Conservation (phyloP, 2,113 vertebrate genomes). For the Sterrhoptilus dennistouni region DNA sequence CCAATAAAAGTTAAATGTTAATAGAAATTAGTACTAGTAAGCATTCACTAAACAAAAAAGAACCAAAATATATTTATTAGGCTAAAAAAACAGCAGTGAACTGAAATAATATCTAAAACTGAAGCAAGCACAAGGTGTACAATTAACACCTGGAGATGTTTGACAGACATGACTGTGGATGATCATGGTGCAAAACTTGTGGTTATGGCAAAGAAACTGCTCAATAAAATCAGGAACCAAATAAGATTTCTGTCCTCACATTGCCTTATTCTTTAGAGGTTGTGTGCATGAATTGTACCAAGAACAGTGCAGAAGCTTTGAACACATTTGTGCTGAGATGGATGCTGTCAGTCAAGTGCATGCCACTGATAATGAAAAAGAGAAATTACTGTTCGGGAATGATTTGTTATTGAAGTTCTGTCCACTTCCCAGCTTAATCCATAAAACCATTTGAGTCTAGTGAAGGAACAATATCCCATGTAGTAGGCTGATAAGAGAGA, state of each 20-base stretch:
- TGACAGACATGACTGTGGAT: not conserved
- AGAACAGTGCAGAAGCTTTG: not conserved
- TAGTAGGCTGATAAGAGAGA: conserved; percentile 43
- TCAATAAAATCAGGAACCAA: conserved; percentile 42
- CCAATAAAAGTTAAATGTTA: not conserved
- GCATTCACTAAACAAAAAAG: not conserved
- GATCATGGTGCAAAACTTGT: not conserved
- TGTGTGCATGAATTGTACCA: not conserved
- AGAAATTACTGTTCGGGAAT: conserved; percentile 59
- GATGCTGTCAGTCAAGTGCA: conserved; percentile 57
- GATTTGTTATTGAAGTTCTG: conserved; percentile 70
- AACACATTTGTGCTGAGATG: not conserved
- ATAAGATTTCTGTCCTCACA: conserved; percentile 8
- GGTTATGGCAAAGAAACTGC: not conserved
- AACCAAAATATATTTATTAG: not conserved
- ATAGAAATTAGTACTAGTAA: not conserved
- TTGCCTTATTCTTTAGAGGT: conserved; percentile 6
- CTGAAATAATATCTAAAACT: not conserved
- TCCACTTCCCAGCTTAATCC: conserved; percentile 62
- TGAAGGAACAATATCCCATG: conserved; percentile 36
- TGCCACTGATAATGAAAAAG: conserved; percentile 54
- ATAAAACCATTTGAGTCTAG: conserved; percentile 51
- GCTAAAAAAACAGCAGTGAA: not conserved
- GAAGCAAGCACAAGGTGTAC: not conserved
- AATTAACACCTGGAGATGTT: not conserved